Conservation (phyloP, 92 coral and sea anemone genomes). For the Desmophyllum pertusum region DNA sequence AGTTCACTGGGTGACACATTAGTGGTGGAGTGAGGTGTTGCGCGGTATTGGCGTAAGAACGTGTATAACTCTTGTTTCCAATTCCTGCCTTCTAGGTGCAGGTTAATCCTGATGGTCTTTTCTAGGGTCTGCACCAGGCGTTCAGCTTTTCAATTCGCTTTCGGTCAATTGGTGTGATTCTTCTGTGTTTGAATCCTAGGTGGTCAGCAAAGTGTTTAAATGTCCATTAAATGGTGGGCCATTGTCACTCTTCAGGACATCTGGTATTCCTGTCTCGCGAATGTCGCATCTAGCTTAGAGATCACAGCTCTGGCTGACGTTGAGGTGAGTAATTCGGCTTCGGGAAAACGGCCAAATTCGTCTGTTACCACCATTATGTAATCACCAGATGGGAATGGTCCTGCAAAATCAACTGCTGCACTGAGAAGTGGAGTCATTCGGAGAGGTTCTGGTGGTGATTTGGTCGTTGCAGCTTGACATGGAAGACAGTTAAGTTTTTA, state of each 20-base stretch:
- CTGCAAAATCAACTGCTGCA: conserved; percentile 56
- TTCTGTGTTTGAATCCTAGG: conserved; percentile 26
- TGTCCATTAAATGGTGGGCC: conserved; percentile 16
- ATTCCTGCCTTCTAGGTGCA: conserved; percentile 37
- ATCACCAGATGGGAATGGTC: conserved; percentile 74
- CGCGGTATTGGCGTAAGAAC: conserved; percentile 58
- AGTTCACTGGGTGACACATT: conserved; percentile 57
- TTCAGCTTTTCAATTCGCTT: conserved; percentile 22
- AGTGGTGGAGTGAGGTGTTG: conserved; percentile 61
- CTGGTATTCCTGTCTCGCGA: conserved; percentile 34
- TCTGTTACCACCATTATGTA: conserved; percentile 60
- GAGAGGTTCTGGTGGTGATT: conserved; percentile 32
- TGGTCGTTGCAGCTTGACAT: conserved; percentile 55
- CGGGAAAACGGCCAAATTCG: conserved; percentile 68
- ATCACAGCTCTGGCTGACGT: conserved; percentile 52
- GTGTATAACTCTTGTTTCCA: conserved; percentile 66
- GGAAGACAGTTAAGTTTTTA: conserved; percentile 53
- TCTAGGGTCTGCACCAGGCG: conserved; percentile 33
- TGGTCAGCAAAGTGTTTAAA: conserved; percentile 15
- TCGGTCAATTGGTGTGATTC: conserved; percentile 20
- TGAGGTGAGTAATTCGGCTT: conserved; percentile 65
- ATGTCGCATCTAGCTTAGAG: conserved; percentile 26
- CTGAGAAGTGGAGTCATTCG: conserved; percentile 51
- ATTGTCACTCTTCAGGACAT: conserved; percentile 42
- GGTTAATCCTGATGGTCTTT: conserved; percentile 50